Percentiles rank a stretch among this genome's conserved stretches.
These are phyloP conservation scores for Tenthredo livida DNA, from an alignment of 2,888 invertebrate species.

Conservation along the genomic window DNA sequence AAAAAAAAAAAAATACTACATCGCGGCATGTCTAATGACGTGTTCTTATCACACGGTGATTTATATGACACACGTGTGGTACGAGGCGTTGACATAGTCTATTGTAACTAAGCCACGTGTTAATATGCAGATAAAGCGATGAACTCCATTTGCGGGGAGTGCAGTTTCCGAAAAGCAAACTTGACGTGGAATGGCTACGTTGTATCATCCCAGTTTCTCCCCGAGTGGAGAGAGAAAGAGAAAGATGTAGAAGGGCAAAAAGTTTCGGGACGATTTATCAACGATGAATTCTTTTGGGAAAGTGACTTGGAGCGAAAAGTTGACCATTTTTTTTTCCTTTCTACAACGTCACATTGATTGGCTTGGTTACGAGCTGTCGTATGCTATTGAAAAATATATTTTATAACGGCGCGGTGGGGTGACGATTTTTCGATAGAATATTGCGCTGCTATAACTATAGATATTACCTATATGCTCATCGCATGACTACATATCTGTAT, in stretches of 20 bases:
- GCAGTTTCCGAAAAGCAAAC: background rate
- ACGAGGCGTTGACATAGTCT: slow-evolving; percentile 28
- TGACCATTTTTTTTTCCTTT: slow-evolving; percentile 10
- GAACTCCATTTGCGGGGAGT: slow-evolving; percentile 36
- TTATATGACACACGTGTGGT: slow-evolving; percentile 67
- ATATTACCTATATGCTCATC: background rate
- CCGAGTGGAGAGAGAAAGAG: background rate
- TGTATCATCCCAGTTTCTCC: background rate
- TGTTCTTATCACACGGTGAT: slow-evolving; percentile 68
- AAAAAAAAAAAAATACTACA: slow-evolving; percentile 13
- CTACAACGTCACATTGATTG: background rate
- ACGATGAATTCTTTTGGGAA: slow-evolving; percentile 16
- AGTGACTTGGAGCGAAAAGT: slow-evolving; percentile 27
- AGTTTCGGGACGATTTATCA: slow-evolving; percentile 36
- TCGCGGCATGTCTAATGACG: slow-evolving; percentile 63
- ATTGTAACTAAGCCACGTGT: slow-evolving; percentile 66
- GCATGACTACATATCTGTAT: background rate
- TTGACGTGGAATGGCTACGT: slow-evolving; percentile 7
- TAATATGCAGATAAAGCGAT: slow-evolving; percentile 66
- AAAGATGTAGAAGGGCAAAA: background rate
- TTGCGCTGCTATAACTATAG: background rate
- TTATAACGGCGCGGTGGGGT: background rate
- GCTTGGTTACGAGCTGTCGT: slow-evolving; percentile 20
- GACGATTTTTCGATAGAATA: background rate
- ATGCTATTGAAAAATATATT: slow-evolving; percentile 11